phyloP scores from a whole-genome alignment of 2,113 vertebrate genomes.

The Centropus bengalensis region DNA sequence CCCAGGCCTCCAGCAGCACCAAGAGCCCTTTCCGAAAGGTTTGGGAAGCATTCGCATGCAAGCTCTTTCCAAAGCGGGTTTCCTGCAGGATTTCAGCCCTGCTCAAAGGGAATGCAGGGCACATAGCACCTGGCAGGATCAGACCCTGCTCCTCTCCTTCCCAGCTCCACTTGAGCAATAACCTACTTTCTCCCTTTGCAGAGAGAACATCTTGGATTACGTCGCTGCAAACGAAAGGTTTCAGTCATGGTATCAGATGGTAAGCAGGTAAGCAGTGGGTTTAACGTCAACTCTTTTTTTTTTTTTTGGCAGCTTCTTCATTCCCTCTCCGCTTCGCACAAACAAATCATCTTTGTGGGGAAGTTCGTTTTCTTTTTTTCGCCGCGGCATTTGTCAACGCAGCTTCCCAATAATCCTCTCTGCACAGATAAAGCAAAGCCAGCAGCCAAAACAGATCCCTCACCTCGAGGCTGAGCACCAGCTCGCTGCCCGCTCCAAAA shows the following conservation, averaged over 20 bases:
- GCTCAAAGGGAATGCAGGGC: neutral
- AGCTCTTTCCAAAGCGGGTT: neutral
- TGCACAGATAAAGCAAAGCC: neutral
- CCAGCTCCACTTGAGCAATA: neutral
- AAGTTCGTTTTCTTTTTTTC: constrained; percentile 39
- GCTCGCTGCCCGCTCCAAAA: neutral
- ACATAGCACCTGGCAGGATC: neutral
- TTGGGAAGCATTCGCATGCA: neutral
- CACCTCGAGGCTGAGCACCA: neutral
- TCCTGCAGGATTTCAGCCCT: neutral
- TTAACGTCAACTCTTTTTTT: constrained; percentile 10
- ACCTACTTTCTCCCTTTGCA: constrained; percentile 13
- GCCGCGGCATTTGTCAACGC: neutral
- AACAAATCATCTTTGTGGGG: constrained; percentile 3
- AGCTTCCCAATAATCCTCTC: constrained; percentile 8
- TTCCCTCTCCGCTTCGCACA: neutral
- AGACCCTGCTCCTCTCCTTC: neutral
- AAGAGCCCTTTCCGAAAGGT: neutral
- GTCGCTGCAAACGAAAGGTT: constrained; percentile 23
- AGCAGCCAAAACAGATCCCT: neutral
- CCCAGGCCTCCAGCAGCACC: fast-evolving
- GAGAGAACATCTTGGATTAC: constrained; percentile 37
- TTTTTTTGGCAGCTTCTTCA: constrained; percentile 31
- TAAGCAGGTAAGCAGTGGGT: constrained; percentile 30
- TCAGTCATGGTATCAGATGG: neutral